Evolutionary conservation across 2,888 invertebrate genomes (phyloP).

Genomic region (Athripsodes cinereus): DNA sequence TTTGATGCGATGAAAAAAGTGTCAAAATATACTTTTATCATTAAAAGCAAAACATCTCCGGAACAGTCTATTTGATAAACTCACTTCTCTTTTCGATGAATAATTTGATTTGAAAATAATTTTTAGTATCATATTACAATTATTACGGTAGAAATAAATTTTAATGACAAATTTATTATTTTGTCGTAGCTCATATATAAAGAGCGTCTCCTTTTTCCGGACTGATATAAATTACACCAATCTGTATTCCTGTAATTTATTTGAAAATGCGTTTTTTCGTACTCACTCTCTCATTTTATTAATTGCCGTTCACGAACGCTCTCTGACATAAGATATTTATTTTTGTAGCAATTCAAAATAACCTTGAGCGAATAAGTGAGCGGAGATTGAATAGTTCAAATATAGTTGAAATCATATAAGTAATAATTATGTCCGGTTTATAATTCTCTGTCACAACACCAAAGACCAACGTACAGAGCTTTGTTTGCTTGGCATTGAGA

Average conservation of each 20-base stretch:
- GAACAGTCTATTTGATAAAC: too few species aligned
- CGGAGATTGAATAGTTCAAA: too few species aligned
- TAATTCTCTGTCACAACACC: too few species aligned
- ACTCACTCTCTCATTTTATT: neutral
- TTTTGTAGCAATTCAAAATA: too few species aligned
- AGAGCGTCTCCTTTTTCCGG: conserved; percentile 4
- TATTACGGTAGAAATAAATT: conserved; percentile 2
- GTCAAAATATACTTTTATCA: too few species aligned
- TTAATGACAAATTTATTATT: conserved; percentile 9
- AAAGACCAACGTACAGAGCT: too few species aligned
- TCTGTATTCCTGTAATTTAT: conserved; percentile 9
- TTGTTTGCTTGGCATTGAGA: too few species aligned
- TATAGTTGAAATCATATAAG: too few species aligned
- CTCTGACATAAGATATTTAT: neutral
- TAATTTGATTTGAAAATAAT: conserved; percentile 1
- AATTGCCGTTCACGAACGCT: neutral
- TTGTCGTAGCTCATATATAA: conserved; percentile 10
- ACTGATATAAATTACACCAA: conserved; percentile 10
- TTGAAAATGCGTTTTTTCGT: conserved; percentile 4
- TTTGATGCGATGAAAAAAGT: too few species aligned
- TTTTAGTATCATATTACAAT: neutral
- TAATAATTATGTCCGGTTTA: too few species aligned
- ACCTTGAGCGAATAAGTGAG: too few species aligned
- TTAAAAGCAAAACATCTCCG: too few species aligned
- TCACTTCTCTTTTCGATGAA: neutral